These are phyloP conservation scores for Pharmacophagus antenor DNA, from an alignment of 2,888 invertebrate species.

Conservation along the genomic window DNA sequence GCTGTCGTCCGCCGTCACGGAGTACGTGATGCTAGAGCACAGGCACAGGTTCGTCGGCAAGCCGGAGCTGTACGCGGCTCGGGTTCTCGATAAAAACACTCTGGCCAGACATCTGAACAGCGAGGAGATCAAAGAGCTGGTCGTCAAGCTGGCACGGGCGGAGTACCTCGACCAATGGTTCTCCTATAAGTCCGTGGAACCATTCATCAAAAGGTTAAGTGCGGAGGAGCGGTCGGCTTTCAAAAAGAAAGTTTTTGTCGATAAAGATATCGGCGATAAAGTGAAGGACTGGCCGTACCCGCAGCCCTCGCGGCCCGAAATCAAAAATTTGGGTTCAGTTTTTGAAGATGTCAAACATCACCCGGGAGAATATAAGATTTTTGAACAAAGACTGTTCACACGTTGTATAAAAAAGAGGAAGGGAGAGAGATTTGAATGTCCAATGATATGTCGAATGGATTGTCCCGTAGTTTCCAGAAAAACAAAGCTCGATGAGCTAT, in stretches of 20 bases:
- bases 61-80: slow-evolving; percentile 49
- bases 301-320: slow-evolving; percentile 33
- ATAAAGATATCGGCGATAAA: slow-evolving; percentile 43
- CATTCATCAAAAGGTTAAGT: slow-evolving; percentile 48
- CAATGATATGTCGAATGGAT: not conserved
- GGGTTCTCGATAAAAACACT: slow-evolving; percentile 47
- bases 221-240: slow-evolving; percentile 42
- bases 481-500: slow-evolving; percentile 51
- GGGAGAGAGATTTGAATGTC: not conserved
- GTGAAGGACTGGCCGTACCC: slow-evolving; percentile 47
- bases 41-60: slow-evolving; percentile 49
- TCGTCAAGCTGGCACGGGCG: slow-evolving; percentile 48
- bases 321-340: slow-evolving; percentile 37
- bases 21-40: slow-evolving; percentile 46
- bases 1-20: slow-evolving; percentile 44
- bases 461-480: slow-evolving; percentile 9
- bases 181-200: slow-evolving; percentile 50
- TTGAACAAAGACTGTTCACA: slow-evolving; percentile 12
- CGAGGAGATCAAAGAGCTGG: slow-evolving; percentile 49
- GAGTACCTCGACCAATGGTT: slow-evolving; percentile 49
- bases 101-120: slow-evolving; percentile 44
- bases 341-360: slow-evolving; percentile 41
- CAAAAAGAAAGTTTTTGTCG: slow-evolving; percentile 51
- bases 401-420: slow-evolving; percentile 18
- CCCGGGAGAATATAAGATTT: slow-evolving; percentile 30